Base-by-base conservation (phyloP, 2,113 vertebrate genomes). In the Cinclus cinclus region DNA sequence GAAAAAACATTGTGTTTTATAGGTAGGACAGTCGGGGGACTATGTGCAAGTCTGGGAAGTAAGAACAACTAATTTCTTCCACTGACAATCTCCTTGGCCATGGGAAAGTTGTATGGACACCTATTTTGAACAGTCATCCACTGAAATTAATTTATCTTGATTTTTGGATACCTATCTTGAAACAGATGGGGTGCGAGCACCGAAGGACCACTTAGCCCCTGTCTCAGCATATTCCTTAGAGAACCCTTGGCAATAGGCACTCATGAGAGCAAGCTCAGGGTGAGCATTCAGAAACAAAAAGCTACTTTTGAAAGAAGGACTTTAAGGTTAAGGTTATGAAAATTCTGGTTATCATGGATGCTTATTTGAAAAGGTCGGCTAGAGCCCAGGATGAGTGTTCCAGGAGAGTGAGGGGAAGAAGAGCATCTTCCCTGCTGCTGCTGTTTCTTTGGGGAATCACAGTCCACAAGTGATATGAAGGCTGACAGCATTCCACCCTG, bases 401-500 rank as follows among this genome's bases (percentile, higher is more conserved):
- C 28, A 58, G 37, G 35, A 63, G 22, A 70, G 12, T 9, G 19
- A 70, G 37, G n/a, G 25, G 5, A 70, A 31, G 24, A 85, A 47
- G 41, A 30, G 10, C 4, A 3, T 59, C 27, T 75, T 31, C 24
- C 10, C 13, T 65, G 33, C 41, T 70, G 59, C 74, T 90, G 69
- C 41, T 49, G 18, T 59, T 1, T 7, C 68, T 60, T 59, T 47
- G 64, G n/a, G 19, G 31, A 73, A 58, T 71, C 41, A 15, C 0
- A 3, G 30, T 35, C 37, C n/a, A 52, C 24, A 41, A 0, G 8
- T 7, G 31, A n/a, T 37, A 47, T 0, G 0, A 81, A 81, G 11
- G 15, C 49, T 63, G 63, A 50, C 53, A 81, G 49, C 33, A n/a
- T 25, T 13, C 4, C 73, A 52, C 5, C 9, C 5, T 19, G 0